Evolutionary conservation across 2,113 vertebrate species (phyloP).

Genomic region (Corythornis vintsioides): DNA sequence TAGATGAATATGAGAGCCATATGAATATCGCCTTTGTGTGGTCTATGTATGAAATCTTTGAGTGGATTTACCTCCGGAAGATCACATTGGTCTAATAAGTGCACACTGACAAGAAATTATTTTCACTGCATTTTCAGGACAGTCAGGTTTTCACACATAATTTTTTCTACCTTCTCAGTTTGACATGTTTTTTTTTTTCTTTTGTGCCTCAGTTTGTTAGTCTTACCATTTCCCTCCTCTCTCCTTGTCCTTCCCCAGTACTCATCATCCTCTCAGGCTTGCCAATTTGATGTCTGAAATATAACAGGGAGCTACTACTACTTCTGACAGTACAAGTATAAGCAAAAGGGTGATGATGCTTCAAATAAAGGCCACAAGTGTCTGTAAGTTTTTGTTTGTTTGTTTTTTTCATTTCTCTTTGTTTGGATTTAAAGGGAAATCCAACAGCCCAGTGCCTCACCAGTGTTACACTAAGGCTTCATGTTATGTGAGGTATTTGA

Average conservation of each 20-base stretch:
- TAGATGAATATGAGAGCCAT: background rate
- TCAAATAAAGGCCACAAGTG: background rate
- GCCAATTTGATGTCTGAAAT: background rate
- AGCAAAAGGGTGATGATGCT: background rate
- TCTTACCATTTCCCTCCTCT: background rate
- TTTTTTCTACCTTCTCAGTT: background rate
- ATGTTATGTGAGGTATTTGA: background rate
- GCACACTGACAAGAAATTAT: background rate
- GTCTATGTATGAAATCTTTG: background rate
- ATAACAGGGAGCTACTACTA: background rate
- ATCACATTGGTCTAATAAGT: background rate
- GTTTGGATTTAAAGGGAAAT: background rate
- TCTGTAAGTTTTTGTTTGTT: background rate
- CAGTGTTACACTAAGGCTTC: background rate
- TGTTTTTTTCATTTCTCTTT: background rate
- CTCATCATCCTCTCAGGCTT: rapidly evolving
- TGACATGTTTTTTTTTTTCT: background rate
- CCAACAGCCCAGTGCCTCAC: background rate
- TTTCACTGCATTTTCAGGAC: background rate
- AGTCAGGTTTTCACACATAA: background rate
- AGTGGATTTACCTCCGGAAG: background rate
- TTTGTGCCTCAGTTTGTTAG: rapidly evolving
- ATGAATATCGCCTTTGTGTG: background rate
- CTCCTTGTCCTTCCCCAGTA: background rate
- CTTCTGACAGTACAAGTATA: background rate